These are phyloP conservation scores for Amblyjoppa proteus DNA, from an alignment of 2,888 invertebrate species.

Conservation along the genomic window DNA sequence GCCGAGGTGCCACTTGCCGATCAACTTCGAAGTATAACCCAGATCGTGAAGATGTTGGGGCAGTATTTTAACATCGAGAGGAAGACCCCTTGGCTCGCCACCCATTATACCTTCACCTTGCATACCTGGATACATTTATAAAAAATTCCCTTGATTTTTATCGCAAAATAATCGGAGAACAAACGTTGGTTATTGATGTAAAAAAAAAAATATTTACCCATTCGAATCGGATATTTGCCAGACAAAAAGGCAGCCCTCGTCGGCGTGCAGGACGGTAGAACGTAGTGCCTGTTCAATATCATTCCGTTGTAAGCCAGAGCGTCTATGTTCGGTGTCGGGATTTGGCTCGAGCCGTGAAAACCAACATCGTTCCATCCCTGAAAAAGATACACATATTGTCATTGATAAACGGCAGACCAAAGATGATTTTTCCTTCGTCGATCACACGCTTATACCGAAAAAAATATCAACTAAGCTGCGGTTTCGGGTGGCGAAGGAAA, in stretches of 20 bases:
- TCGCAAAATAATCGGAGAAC: neutral
- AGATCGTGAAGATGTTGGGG: conserved; percentile 86
- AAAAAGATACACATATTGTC: conserved; percentile 16
- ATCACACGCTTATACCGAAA: too few species aligned
- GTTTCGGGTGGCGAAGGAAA: too few species aligned
- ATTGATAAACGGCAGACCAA: too few species aligned
- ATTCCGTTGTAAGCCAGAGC: conserved; percentile 94
- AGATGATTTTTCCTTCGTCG: too few species aligned
- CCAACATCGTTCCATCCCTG: conserved; percentile 97
- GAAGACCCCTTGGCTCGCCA: conserved; percentile 86
- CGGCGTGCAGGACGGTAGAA: conserved; percentile 94
- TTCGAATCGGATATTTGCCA: conserved; percentile 94
- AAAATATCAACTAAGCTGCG: too few species aligned
- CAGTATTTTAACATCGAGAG: conserved; percentile 85
- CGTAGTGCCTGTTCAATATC: conserved; percentile 94
- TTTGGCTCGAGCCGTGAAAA: conserved; percentile 95
- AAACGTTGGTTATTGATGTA: neutral
- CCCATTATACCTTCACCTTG: conserved; percentile 86
- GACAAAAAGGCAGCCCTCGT: conserved; percentile 93
- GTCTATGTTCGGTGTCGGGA: conserved; percentile 96
- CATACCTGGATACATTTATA: conserved; percentile 83
- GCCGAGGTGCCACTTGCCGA: conserved; percentile 88
- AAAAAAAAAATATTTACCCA: conserved; percentile 74
- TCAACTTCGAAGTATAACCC: conserved; percentile 86
- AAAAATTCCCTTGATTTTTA: neutral